Evolutionary conservation across 2,113 vertebrate genomes (phyloP), one percentile per base, ranked within the genome.

Genomic region (Vulpes vulpes): DNA sequence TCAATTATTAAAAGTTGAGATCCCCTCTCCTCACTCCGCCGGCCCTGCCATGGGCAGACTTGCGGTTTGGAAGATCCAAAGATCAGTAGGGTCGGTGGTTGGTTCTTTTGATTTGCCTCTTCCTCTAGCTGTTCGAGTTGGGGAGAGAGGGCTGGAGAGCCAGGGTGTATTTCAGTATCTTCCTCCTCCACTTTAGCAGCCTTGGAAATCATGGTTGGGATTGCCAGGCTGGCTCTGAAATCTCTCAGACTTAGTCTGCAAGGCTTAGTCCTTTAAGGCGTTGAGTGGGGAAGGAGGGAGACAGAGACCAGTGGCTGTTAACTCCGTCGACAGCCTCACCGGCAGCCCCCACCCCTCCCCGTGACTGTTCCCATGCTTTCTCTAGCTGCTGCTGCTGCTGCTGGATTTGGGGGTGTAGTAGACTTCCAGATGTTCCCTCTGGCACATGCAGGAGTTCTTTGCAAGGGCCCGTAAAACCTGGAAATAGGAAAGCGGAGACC

Each of bases 1-100:
- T 94, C 12, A 94, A 25, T 74, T 62, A 84, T 55, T 69, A 27
- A 78, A 79, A 94, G 30, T 83, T 80, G 81, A 90, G 67, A 30
- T 51, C 17, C 20, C 38, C 43, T 84, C 59, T 84, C 55, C 30
- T 67, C 60, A 83, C 9, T 60, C n/a, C 49, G 3, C 32, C 11
- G 25, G 59, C 20, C 49, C 62, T 92, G 62, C 16, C 38, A 22
- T 53, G 53, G 22, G 30, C 55, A 38, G n/a, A 62, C n/a, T 51
- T 55, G 20, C 43, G 32, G 20, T 14, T 69, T 83, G 25, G 8
- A 35, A 20, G 76, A 49, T 67, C 53, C 8, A 4, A 49, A 38
- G 55, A 53, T 51, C 82, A 59, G 5, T 49, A 57, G n/a, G 16
- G 15, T 38, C n/a, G 67, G 8, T 38, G 19, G 43, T 62, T 23